Base-by-base conservation (phyloP, 2,888 invertebrate species). In the Orthonevra nobilis region DNA sequence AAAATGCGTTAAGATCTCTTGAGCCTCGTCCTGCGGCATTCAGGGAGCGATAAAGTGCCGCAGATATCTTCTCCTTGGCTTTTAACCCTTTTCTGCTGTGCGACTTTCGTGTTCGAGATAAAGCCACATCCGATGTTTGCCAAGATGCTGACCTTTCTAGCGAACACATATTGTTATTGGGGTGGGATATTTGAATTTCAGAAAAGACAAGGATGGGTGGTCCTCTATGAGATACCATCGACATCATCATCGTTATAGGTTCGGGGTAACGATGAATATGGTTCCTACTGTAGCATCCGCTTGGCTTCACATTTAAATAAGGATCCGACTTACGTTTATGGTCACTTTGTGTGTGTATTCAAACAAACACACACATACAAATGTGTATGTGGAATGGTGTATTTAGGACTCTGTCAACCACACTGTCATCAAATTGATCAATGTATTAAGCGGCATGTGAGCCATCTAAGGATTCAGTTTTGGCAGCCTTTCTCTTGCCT, bases 371-470 rank as follows among this genome's bases (percentile, higher is more conserved):
- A 36, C 20, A 44, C 38, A 23, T 19, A 40, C 23, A 28, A 20
- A 17, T 5, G 5, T 5, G 3, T 32, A 50, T 36, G 15, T 46
- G 5, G 3, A 26, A 72, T 40, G 50, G 54, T 75, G 34, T 64
- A 60, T 72, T 72, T 60, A 28, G 44, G 60, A 54, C 38, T 79
- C 79, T 73, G 73, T 79, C 79, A 73, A 68, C 73, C 73, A 56
- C 73, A 79, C 73, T 79, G 79, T 79, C 79, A 68, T 68, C 79
- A 79, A 79, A 79, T 79, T 79, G 73, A 79, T 79, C 79, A 79
- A 73, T 68, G 79, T 73, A 79, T 79, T 73, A 79, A 56, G 40
- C 42, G 20, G 56, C 61, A 73, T 79, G 54, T 61, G 66, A 79
- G 75, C 70, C 44, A 58, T n/a, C 50, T 72, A 54, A 54, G 77